Evolutionary conservation across 2,797 vertebrate species (phyloP).

Genomic region (Hafferia zeledoni): DNA sequence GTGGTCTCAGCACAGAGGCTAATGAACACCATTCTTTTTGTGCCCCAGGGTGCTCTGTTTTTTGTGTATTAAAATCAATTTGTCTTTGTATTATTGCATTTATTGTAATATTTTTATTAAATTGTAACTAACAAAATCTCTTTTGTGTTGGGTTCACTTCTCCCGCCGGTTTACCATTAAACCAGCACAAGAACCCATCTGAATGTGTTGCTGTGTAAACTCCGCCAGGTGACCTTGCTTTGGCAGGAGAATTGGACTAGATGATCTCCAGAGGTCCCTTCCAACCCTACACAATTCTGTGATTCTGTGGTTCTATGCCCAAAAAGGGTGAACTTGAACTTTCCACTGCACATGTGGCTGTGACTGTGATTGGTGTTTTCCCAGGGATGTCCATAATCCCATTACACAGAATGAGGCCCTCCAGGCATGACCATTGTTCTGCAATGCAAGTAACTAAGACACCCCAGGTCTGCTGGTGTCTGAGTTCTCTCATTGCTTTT

Average conservation of each 20-base stretch:
- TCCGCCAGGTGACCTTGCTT: not conserved
- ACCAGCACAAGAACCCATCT: too few relatives aligned
- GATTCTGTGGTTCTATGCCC: not conserved
- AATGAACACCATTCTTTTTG: too few relatives aligned
- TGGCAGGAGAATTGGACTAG: not conserved
- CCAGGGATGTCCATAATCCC: not conserved
- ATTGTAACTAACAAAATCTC: too few relatives aligned
- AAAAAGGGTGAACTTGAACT: rapidly evolving
- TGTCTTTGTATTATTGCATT: too few relatives aligned
- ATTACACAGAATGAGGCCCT: not conserved
- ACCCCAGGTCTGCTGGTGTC: not conserved
- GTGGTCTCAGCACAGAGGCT: too few relatives aligned
- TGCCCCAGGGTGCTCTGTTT: too few relatives aligned
- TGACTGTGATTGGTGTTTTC: not conserved
- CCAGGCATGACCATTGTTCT: not conserved
- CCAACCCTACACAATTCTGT: not conserved
- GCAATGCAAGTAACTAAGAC: not conserved
- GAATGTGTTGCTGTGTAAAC: not conserved
- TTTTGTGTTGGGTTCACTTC: too few relatives aligned
- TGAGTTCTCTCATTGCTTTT: not conserved
- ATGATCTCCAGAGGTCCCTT: not conserved
- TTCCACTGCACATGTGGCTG: rapidly evolving
- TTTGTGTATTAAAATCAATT: too few relatives aligned
- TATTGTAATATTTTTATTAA: too few relatives aligned
- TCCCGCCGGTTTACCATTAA: too few relatives aligned